Conservation (phyloP, 2,888 invertebrate genomes). For the Salpingus planirostris region DNA sequence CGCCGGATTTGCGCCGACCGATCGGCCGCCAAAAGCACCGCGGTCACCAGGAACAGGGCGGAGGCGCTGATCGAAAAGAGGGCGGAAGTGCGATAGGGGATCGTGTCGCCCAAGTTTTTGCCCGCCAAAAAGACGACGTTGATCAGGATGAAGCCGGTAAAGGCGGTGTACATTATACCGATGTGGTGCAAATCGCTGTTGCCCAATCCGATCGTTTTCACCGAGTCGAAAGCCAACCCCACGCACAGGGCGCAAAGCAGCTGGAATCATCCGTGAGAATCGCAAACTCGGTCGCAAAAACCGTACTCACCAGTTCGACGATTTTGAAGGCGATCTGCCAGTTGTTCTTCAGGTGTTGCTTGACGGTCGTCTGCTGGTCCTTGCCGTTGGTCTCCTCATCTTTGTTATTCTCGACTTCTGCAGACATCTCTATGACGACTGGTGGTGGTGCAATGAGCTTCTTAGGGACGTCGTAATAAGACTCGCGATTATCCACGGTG, state of each 20-base stretch:
- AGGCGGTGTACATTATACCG: slow-evolving; percentile 57
- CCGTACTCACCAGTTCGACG: slow-evolving; percentile 52
- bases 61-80: slow-evolving; percentile 55
- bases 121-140: slow-evolving; percentile 52
- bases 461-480: slow-evolving; percentile 36
- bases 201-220: slow-evolving; percentile 48
- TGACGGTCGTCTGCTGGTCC: slow-evolving; percentile 31
- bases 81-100: slow-evolving; percentile 56
- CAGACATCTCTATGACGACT: slow-evolving; percentile 52
- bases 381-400: slow-evolving; percentile 45
- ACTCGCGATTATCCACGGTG: slow-evolving; percentile 27
- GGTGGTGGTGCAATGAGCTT: slow-evolving; percentile 39
- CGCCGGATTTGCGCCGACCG: slow-evolving; percentile 39
- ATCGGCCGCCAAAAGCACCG: slow-evolving; percentile 51
- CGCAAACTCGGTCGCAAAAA: background rate
- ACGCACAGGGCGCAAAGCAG: slow-evolving; percentile 52
- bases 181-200: slow-evolving; percentile 50
- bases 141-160: slow-evolving; percentile 58
- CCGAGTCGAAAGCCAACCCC: slow-evolving; percentile 55
- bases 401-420: slow-evolving; percentile 46
- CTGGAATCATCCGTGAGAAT: too few species aligned
- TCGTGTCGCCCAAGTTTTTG: slow-evolving; percentile 51
- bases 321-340: slow-evolving; percentile 53
- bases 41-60: slow-evolving; percentile 55
- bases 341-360: slow-evolving; percentile 42